These are phyloP conservation scores for Mastomys coucha DNA, from an alignment of 2,113 vertebrate species.

Conservation along the genomic window DNA sequence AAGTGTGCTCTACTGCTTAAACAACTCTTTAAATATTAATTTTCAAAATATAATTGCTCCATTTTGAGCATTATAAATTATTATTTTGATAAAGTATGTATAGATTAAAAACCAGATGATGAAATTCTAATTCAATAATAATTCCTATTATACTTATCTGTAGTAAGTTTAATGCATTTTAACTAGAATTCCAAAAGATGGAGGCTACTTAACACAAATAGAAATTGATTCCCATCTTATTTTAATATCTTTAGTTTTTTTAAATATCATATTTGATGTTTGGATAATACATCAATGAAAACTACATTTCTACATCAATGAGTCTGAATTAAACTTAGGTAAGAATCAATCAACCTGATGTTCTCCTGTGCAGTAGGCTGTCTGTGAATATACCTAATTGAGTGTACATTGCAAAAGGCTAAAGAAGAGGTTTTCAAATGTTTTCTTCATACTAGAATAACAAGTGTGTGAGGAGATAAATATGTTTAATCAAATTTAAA, in stretches of 20 bases:
- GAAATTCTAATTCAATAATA: too few species aligned
- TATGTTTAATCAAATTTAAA: neutral
- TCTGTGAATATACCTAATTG: neutral
- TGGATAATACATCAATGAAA: neutral
- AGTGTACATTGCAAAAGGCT: neutral
- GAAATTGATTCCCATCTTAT: neutral
- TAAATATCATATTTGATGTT: neutral
- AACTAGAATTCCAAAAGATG: neutral
- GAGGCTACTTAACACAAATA: neutral
- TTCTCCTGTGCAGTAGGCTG: neutral
- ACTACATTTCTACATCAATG: neutral
- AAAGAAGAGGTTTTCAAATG: neutral
- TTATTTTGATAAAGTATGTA: too few species aligned
- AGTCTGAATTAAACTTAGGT: neutral
- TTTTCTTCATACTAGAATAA: neutral
- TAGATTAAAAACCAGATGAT: too few species aligned
- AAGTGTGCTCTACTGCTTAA: too few species aligned
- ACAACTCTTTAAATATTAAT: too few species aligned
- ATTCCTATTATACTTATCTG: neutral
- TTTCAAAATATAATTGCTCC: too few species aligned
- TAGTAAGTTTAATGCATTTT: neutral
- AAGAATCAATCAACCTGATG: neutral
- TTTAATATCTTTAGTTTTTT: neutral
- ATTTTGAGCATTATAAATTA: too few species aligned
- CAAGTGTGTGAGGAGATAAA: neutral